Evolutionary conservation across 1,140 invertebrate genomes (phyloP), one percentile per base, ranked within the genome.

Genomic region (Sitobion miscanthi): DNA sequence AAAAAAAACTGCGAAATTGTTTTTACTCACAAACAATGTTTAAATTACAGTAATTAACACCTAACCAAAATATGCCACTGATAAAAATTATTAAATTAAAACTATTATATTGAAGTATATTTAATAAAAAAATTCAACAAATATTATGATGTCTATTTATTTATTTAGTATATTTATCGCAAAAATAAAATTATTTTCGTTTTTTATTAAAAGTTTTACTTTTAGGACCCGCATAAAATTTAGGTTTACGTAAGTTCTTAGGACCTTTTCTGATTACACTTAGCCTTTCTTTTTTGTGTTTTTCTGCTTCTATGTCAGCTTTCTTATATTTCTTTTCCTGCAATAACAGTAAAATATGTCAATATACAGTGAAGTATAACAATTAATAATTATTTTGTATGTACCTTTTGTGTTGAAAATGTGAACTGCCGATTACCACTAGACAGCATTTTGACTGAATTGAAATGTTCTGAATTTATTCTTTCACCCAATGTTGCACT

Each of bases 381-480:
- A 35, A 89, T 57, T 89, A 52, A 35, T n/a, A 35, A 7, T 38
- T 82, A 35, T 57, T 52, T 57, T 25, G 52, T 45, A n/a, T 35
- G 17, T 91, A 94, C 94, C 83, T 94, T 94, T 94, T 94, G 91
- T 38, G 94, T 52, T 20, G 86, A 94, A 91, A 94, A 94, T 62
- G 94, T 94, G n/a, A 94, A 94, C 89, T 94, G 94, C 92, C 94
- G 92, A 91, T 94, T 94, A 17, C 94, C 94, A 92, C 94, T 94
- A 23, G 94, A 93, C 14, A 94, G 47, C 42, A 94, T 87, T 93
- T 94, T 94, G 23, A 94, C 93, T 93, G 94, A 87, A 88, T 85
- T 90, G 47, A 86, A 91, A 83, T 90, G 90, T 94, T 94, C 94
- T 77, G 93, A 85, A 85, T 94, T 2, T 5, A 94, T 62, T 91